Base-by-base conservation (phyloP, 2,113 vertebrate species). In the Grallaria varia region DNA sequence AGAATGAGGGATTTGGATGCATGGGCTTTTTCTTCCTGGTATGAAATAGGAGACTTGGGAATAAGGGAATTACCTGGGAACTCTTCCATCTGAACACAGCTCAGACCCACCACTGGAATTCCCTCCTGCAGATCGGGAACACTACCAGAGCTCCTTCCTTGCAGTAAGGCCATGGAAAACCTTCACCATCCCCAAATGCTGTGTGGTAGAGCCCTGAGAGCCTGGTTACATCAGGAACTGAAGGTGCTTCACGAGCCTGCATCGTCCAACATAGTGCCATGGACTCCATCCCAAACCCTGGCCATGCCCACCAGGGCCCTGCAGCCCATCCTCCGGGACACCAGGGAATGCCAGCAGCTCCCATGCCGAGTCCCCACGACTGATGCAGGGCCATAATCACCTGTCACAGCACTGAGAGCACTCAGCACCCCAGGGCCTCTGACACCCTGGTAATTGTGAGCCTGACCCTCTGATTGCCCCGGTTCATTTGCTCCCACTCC, bases 381-480 rank as follows among this genome's bases (percentile, higher is more conserved):
- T 63, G 69, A 15, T n/a, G 88, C 84, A 44, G 66, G 90, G 63
- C 71, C 74, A 3, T 81, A 56, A 80, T 8, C 85, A 85, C 45
- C 39, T 50, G 75, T 35, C 62, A 68, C 73, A 74, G 84, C 83
- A 45, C 56, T 44, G 74, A 78, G 72, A 89, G 31, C 69, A 66
- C 40, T 53, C 49, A 80, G 91, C 59, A 64, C 95, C 85, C 77
- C 62, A 69, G 77, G 90, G 87, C 73, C 91, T 92, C 87, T 33
- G 52, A 77, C 90, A 92, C 39, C 75, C 56, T 47, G 94, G 83
- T 97, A 95, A 97, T 76, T 90, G 95, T 81, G 93, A 91, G 82
- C 90, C 78, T 79, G 89, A 90, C 96, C 95, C 96, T 97, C 94
- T 95, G 94, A 90, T 92, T 9, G 21, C 50, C 79, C 82, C 83